These are phyloP conservation scores for Beroe forskalii DNA, from an alignment of 37 sponge, comb jelly and placozoan genomes.

Conservation along the genomic window DNA sequence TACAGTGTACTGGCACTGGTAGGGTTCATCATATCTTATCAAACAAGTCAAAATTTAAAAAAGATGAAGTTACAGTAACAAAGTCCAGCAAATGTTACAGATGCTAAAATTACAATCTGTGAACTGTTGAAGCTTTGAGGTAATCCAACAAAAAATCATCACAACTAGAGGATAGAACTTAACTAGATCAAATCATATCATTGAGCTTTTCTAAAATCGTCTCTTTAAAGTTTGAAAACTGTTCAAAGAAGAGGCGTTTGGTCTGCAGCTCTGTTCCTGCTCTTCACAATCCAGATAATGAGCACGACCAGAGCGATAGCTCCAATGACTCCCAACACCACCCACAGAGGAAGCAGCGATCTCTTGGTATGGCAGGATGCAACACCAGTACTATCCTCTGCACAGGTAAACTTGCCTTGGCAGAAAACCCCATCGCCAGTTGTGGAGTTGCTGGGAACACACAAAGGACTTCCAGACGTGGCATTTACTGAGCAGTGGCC, in stretches of 20 bases:
- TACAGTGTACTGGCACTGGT: no score
- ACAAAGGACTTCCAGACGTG: background rate
- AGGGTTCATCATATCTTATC: no score
- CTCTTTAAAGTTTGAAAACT: no score
- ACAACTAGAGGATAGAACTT: no score
- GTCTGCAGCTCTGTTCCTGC: background rate
- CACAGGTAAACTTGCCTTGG: background rate
- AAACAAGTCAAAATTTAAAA: no score
- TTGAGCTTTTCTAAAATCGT: no score
- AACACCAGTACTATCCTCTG: background rate
- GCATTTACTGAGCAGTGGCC: background rate
- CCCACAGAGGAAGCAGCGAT: background rate
- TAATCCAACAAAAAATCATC: no score
- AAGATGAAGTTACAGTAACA: no score
- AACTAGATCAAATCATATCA: no score
- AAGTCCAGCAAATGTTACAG: no score
- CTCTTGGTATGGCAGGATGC: background rate
- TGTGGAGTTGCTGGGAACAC: background rate
- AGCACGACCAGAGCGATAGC: background rate
- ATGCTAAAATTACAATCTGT: no score
- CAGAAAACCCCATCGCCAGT: conserved; percentile 35
- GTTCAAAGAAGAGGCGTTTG: background rate
- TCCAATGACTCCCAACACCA: background rate
- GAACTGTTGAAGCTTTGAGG: no score
- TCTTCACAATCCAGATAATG: background rate